These are phyloP conservation scores for Dendrophyllia cribrosa DNA, from an alignment of 64 coral and sea anemone species.

Conservation along the genomic window DNA sequence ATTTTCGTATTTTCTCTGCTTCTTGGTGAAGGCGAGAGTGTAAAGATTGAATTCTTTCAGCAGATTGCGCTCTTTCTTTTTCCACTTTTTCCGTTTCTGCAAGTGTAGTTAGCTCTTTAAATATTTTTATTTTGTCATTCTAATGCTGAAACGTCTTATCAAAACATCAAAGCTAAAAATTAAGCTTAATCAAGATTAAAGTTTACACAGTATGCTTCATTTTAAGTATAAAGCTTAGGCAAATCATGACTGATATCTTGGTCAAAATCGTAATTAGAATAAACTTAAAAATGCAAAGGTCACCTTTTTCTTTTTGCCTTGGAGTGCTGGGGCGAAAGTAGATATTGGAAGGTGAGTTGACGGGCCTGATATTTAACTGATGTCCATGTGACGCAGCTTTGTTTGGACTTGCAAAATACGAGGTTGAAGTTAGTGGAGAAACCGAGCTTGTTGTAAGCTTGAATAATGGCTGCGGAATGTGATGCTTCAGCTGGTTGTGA, in stretches of 20 bases:
- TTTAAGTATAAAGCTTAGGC: too few species aligned
- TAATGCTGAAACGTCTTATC: too few species aligned
- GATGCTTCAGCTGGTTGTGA: slow-evolving; percentile 70
- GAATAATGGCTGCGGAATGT: slow-evolving; percentile 96
- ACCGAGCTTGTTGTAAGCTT: slow-evolving; percentile 78
- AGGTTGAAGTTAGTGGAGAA: slow-evolving; percentile 52
- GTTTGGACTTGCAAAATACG: slow-evolving; percentile 40
- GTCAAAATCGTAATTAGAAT: not conserved
- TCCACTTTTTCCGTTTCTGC: slow-evolving; percentile 75
- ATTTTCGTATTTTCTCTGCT: slow-evolving; percentile 98
- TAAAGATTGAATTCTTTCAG: slow-evolving; percentile 89
- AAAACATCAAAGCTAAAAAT: too few species aligned
- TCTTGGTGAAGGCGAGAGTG: slow-evolving; percentile 96
- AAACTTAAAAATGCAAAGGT: not conserved
- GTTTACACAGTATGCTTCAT: too few species aligned
- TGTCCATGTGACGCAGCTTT: slow-evolving; percentile 65
- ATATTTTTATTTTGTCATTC: not conserved
- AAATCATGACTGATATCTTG: too few species aligned
- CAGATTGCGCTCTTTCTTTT: slow-evolving; percentile 80
- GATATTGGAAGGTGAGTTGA: slow-evolving; percentile 63
- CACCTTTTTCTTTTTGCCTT: slow-evolving; percentile 90
- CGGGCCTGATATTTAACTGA: slow-evolving; percentile 65
- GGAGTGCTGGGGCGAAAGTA: slow-evolving; percentile 76
- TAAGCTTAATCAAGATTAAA: too few species aligned
- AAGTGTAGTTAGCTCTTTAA: not conserved